Base-by-base conservation (phyloP, 2,797 vertebrate species). In the Sebastolobus altivelis region DNA sequence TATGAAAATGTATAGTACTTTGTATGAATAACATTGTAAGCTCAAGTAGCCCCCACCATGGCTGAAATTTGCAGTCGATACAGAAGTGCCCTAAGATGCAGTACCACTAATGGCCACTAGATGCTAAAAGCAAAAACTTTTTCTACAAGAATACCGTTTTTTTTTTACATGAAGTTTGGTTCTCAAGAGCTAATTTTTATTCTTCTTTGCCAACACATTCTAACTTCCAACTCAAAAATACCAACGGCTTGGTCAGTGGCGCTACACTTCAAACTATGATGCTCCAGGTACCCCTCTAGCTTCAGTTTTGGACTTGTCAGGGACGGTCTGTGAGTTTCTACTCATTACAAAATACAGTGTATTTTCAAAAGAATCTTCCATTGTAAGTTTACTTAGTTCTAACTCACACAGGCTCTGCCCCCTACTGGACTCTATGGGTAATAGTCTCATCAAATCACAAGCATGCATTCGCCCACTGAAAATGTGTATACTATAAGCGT, bases 61-160 rank as follows among this genome's bases (percentile, higher is more conserved):
- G 61, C 61, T 67, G 10, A 75, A 38, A 67, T 49, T 40, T 60
- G n/a, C 33, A 56, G 31, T 25, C 0, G 3, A 49, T 31, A 14
- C 22, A 38, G 5, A 62, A 22, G 18, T 72, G 43, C 58, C 46
- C 35, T n/a, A 35, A 59, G 52, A 35, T 38, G 56, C 72, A 76
- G 27, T 86, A 72, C 35, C 8, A 55, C 12, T 43, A 20, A 52
- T n/a, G 5, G 27, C 27, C 69, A 63, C 54, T 38, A 14, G 22
- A 66, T 54, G 58, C 25, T 49, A 35, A 9, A 62, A 54, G 35
- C 33, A 60, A 61, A 76, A 74, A 54, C 31, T 16, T 14, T 60
- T 65, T 63, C 71, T 43, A 16, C 27, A 68, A n/a, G 29, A 38
- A 29, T 37, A 46, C 10, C 1, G 1, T 20, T 56, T 65, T 29